phyloP scores from a whole-genome alignment of 1,140 invertebrate species.

The Brachionus calyciflorus region DNA sequence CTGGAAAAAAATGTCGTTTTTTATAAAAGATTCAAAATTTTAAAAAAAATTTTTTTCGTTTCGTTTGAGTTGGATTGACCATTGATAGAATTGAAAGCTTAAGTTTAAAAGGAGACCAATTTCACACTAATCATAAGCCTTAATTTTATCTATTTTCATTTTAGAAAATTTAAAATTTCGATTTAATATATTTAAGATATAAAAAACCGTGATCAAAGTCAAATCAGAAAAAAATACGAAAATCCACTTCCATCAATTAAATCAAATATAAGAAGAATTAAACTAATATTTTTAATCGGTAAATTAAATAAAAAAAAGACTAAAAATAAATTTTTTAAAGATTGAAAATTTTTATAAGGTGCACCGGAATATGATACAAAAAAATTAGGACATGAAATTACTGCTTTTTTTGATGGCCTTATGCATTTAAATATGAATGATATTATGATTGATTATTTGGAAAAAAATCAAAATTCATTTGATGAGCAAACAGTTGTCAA shows the following conservation, averaged over 20 bases:
- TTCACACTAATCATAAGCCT: too few species aligned
- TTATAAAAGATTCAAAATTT: too few species aligned
- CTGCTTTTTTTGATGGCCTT: neutral
- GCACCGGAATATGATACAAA: conserved; percentile 14
- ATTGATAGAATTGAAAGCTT: too few species aligned
- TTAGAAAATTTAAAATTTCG: too few species aligned
- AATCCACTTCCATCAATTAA: conserved; percentile 9
- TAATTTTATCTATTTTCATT: too few species aligned
- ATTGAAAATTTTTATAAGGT: neutral
- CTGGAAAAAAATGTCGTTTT: too few species aligned
- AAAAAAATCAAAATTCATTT: neutral
- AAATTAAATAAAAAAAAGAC: too few species aligned
- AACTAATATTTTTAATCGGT: conserved; percentile 33
- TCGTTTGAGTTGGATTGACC: too few species aligned
- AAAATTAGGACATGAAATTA: neutral
- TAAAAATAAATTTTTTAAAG: neutral
- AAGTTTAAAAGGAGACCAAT: too few species aligned
- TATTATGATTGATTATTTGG: conserved; percentile 12
- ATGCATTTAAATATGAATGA: conserved; percentile 21
- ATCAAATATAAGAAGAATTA: neutral
- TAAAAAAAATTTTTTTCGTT: too few species aligned
- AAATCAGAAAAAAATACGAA: neutral
- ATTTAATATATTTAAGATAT: neutral
- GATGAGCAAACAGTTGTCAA: conserved; percentile 7
- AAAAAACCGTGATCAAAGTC: neutral